Conservation (phyloP, 2,888 invertebrate species). For the Thelaira solivaga region DNA sequence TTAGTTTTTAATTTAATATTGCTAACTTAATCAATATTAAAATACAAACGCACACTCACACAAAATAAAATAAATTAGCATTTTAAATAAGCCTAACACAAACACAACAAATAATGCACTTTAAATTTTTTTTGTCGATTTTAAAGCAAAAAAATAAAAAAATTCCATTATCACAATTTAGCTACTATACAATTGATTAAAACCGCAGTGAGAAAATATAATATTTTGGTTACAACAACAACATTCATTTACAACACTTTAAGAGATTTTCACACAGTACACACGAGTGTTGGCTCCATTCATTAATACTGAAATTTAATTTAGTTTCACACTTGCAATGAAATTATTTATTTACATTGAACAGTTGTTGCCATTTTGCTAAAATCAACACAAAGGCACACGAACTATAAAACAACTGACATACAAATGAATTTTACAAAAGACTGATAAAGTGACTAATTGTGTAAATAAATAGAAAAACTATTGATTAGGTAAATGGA, state of each 20-base stretch:
- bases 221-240: not conserved
- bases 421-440: not conserved
- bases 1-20: not conserved
- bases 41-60: not conserved
- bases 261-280: constrained; percentile 6
- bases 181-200: not conserved
- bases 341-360: constrained; percentile 46
- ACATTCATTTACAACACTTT: not conserved
- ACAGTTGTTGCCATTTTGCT: constrained; percentile 43
- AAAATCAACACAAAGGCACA: constrained; percentile 49
- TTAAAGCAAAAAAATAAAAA: not conserved
- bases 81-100: too few relatives aligned
- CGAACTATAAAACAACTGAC: too few relatives aligned
- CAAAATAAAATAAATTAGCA: too few relatives aligned
- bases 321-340: constrained; percentile 34
- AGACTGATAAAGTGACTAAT: not conserved
- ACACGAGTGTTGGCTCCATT: too few relatives aligned
- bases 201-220: constrained; percentile 41
- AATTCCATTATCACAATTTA: constrained; percentile 25
- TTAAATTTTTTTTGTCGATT: too few relatives aligned
- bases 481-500: too few relatives aligned
- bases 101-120: too few relatives aligned
- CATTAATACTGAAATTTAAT: too few relatives aligned
- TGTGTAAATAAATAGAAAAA: too few relatives aligned
- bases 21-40: not conserved